Base-by-base conservation (phyloP, 2,888 invertebrate species). In the Epistrophe eligans region DNA sequence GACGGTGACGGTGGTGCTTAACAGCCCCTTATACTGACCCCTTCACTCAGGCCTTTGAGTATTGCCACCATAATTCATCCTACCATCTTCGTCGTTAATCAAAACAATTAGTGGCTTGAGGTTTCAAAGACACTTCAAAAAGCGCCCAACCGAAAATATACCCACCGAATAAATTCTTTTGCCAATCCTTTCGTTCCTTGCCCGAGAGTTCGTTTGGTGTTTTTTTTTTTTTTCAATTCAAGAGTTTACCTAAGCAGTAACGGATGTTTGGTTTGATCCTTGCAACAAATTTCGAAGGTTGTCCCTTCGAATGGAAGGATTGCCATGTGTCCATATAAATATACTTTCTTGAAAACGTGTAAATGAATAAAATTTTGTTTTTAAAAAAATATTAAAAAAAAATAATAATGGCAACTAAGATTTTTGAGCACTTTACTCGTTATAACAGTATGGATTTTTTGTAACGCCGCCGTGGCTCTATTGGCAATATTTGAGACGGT, bases 51-150 rank as follows among this genome's bases (percentile, higher is more conserved):
- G 28, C n/a, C 50, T 73, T 64, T 62, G 40, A 55, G 19, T 43
- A 38, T 17, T 19, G 32, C 28, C 64, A 24, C 40, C 60, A 81
- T 50, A 52, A 32, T 77, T 72, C 76, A 71, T 66, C 58, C 77
- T 73, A 55, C 45, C 77, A 60, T 79, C 74, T 45, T 64, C 60
- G 81, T 85, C 81, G 82, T 87, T 87, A 87, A 82, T 87, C 82
- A 82, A 87, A 87, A 87, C 82, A 82, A 87, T 87, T 87, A 87
- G 85, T 82, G 85, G 82, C 79, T 87, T 82, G 82, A 76, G 74
- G 82, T 87, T 87, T 87, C 58, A 76, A 77, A 85, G 82, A 79
- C 71, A 71, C 85, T 87, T 74, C 35, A 87, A 71, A 71, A 79
- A 74, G 71, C 82, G 58, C 74, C 74, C 62, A 87, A 87, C 85